Conservation (phyloP, 2,888 invertebrate species). For the Melieria picta region DNA sequence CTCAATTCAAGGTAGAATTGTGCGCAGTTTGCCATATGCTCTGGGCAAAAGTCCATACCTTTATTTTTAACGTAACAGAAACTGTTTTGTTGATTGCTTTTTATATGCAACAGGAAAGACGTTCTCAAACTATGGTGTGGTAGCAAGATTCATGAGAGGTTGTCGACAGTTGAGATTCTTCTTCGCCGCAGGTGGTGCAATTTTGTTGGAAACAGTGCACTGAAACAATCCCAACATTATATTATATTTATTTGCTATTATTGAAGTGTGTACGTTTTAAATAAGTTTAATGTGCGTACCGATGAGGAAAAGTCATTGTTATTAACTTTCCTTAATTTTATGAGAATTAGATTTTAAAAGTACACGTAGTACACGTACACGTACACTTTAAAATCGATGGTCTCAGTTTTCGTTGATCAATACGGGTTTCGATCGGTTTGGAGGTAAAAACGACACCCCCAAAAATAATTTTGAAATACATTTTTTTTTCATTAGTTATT, state of each 20-base stretch:
- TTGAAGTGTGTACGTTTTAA: conserved; percentile 21
- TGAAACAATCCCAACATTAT: conserved; percentile 31
- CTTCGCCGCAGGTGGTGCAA: conserved; percentile 49
- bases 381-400: too few species aligned
- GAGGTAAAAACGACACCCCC: too few species aligned
- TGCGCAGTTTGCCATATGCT: conserved; percentile 37
- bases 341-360: too few species aligned
- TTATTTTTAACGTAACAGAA: conserved; percentile 40
- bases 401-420: too few species aligned
- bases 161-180: conserved; percentile 49
- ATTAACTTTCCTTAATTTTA: too few species aligned
- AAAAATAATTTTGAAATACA: too few species aligned
- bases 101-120: conserved; percentile 27
- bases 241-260: conserved; percentile 30
- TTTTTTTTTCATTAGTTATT: too few species aligned
- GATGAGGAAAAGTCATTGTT: too few species aligned
- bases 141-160: conserved; percentile 42
- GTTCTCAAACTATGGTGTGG: conserved; percentile 9
- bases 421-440: too few species aligned
- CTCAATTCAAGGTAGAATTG: conserved; percentile 24
- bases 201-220: conserved; percentile 42
- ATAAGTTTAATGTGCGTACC: too few species aligned
- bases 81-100: conserved; percentile 40
- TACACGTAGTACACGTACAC: too few species aligned
- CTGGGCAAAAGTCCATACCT: conserved; percentile 41